Evolutionary conservation across 2,888 invertebrate species (phyloP).

Genomic region (Pristionchus maxplancki): DNA sequence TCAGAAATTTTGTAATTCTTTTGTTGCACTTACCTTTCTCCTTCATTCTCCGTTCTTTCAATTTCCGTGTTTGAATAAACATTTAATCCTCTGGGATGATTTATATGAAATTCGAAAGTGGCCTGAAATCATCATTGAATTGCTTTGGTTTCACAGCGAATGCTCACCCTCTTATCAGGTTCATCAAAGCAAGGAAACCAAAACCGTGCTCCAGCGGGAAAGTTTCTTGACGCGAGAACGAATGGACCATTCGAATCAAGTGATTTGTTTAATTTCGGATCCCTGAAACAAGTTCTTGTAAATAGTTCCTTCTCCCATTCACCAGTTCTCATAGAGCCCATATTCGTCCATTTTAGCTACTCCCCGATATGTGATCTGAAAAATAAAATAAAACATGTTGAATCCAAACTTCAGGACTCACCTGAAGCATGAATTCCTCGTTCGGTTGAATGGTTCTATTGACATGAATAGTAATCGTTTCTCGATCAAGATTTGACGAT

Average conservation of each 20-base stretch:
- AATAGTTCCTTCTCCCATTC: not conserved
- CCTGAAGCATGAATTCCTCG: not conserved
- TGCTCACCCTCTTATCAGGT: not conserved
- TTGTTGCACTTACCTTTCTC: not conserved
- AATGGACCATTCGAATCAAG: not conserved
- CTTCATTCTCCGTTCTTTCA: not conserved
- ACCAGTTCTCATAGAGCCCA: constrained; percentile 26
- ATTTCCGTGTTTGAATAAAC: constrained; percentile 8
- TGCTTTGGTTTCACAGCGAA: no score
- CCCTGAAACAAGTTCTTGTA: not conserved
- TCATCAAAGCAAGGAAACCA: constrained; percentile 40
- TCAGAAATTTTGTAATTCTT: not conserved
- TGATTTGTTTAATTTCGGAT: not conserved
- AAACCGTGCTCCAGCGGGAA: constrained; percentile 9
- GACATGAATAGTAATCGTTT: not conserved
- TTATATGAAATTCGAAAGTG: not conserved
- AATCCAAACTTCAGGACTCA: no score
- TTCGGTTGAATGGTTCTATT: not conserved
- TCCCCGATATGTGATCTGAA: not conserved
- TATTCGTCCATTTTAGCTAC: constrained; percentile 29
- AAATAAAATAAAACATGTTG: no score
- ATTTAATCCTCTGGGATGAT: not conserved
- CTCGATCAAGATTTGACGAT: not conserved
- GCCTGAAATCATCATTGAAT: not conserved
- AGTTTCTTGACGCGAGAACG: not conserved